Conservation (phyloP, 2,888 invertebrate genomes). For the Brachylomia viminalis region DNA sequence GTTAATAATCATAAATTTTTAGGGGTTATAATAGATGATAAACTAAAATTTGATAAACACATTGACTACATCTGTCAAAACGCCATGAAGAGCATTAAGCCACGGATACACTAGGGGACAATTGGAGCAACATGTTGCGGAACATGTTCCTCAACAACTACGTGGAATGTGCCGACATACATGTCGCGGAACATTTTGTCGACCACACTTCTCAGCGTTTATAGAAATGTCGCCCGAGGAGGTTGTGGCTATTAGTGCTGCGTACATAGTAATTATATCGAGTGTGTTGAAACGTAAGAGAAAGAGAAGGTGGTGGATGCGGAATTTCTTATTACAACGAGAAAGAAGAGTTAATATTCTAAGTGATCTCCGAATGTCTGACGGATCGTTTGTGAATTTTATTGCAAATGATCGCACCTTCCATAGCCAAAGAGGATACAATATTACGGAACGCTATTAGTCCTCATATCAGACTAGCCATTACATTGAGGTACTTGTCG, state of each 20-base stretch:
- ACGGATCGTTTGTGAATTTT: constrained; percentile 60
- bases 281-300: constrained; percentile 35
- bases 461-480: constrained; percentile 54
- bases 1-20: too few relatives aligned
- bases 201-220: constrained; percentile 49
- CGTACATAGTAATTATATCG: constrained; percentile 47
- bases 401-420: constrained; percentile 53
- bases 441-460: constrained; percentile 59
- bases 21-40: too few relatives aligned
- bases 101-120: background rate
- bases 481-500: constrained; percentile 60
- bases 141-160: constrained; percentile 17
- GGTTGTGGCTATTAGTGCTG: constrained; percentile 51
- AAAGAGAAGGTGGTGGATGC: constrained; percentile 45
- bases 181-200: constrained; percentile 46
- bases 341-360: constrained; percentile 52
- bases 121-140: constrained; percentile 15
- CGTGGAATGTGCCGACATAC: background rate
- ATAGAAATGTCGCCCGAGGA: constrained; percentile 56
- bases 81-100: too few relatives aligned
- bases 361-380: constrained; percentile 59
- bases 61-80: too few relatives aligned
- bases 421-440: constrained; percentile 63
- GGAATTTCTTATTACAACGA: constrained; percentile 57
- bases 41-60: too few relatives aligned